Conservation (phyloP, 2,888 invertebrate genomes). For the Nephrotoma guestfalica region DNA sequence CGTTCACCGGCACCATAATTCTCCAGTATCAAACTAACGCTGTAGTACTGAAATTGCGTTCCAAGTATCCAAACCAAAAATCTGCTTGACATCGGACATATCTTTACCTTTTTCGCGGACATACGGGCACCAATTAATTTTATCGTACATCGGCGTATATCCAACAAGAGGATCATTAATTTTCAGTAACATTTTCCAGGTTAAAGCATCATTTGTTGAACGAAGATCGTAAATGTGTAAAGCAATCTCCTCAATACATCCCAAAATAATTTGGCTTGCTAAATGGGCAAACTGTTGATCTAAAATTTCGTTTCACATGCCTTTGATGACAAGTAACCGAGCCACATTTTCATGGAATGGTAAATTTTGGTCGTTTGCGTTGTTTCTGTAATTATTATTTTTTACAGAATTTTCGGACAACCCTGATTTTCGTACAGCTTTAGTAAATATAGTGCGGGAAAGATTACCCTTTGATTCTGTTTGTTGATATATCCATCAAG, state of each 20-base stretch:
- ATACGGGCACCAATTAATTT: conserved; percentile 90
- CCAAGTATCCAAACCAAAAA: conserved; percentile 70
- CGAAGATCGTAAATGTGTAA: conserved; percentile 70
- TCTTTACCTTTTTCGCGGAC: conserved; percentile 47
- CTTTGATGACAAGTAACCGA: too few relatives aligned
- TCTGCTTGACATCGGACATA: conserved; percentile 51
- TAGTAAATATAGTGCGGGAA: too few relatives aligned
- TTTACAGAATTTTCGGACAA: too few relatives aligned
- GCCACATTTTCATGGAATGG: too few relatives aligned
- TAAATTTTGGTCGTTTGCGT: too few relatives aligned
- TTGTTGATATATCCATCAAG: too few relatives aligned
- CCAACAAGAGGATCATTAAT: conserved; percentile 31
- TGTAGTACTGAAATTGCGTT: conserved; percentile 36
- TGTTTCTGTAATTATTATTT: too few relatives aligned
- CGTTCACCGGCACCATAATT: conserved; percentile 28
- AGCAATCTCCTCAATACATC: conserved; percentile 76
- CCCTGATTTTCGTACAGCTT: too few relatives aligned
- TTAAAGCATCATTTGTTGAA: conserved; percentile 39
- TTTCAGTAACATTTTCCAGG: conserved; percentile 36
- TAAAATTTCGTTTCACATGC: conserved; percentile 75
- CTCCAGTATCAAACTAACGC: conserved; percentile 23
- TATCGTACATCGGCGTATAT: conserved; percentile 38
- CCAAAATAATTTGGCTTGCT: conserved; percentile 60
- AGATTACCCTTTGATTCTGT: too few relatives aligned
- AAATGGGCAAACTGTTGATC: conserved; percentile 85